Percentiles rank a stretch among this genome's conserved stretches.
phyloP scores from a whole-genome alignment of 2,113 vertebrate genomes.

The Heptranchias perlo region DNA sequence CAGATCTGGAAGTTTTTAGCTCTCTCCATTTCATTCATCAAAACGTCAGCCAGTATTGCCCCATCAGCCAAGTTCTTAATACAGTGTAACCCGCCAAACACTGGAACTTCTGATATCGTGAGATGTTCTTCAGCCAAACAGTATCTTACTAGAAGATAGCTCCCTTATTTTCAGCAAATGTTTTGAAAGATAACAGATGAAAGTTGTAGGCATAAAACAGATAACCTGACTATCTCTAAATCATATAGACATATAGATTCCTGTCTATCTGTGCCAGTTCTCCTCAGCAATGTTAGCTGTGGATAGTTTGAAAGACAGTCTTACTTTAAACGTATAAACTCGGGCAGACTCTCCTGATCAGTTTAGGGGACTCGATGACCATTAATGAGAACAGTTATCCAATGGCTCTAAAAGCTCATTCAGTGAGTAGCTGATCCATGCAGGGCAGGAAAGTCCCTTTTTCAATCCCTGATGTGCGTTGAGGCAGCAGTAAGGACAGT shows the following conservation, averaged over 20 bases:
- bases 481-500: not conserved
- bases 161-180: not conserved
- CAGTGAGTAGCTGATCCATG: not conserved
- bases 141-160: not conserved
- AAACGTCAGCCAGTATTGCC: not conserved
- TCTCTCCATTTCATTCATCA: not conserved
- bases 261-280: not conserved
- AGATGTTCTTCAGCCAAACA: not conserved
- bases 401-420: not conserved
- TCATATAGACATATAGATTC: not conserved
- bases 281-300: not conserved
- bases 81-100: not conserved
- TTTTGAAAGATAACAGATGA: not conserved
- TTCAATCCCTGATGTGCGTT: not conserved
- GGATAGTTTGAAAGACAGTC: not conserved
- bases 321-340: not conserved
- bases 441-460: not conserved
- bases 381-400: not conserved
- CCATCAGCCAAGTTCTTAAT: not conserved
- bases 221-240: not conserved
- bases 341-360: not conserved
- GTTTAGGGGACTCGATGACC: not conserved
- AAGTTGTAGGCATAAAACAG: not conserved
- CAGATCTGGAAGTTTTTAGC: not conserved
- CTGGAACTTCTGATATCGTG: not conserved